Evolutionary conservation across 2,113 vertebrate species (phyloP).

Genomic region (Pomatorhinus ruficollis): DNA sequence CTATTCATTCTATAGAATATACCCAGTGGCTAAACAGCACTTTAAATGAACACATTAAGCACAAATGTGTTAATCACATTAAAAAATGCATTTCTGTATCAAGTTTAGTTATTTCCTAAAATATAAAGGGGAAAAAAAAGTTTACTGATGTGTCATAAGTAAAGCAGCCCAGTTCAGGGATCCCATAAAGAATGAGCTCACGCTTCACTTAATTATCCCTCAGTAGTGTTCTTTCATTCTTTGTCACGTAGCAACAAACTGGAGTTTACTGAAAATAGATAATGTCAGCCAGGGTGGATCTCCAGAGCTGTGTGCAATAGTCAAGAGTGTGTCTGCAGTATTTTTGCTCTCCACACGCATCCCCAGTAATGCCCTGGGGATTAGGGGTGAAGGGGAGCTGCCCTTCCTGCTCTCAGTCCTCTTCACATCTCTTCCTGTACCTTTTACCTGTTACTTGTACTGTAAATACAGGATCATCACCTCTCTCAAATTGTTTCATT

Average conservation of each 20-base stretch:
- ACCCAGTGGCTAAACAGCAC: not conserved
- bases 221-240: not conserved
- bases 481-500: not conserved
- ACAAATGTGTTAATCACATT: not conserved
- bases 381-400: not conserved
- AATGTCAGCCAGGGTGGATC: not conserved
- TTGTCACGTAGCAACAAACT: not conserved
- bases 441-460: no score
- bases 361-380: not conserved
- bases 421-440: not conserved
- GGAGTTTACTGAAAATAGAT: not conserved
- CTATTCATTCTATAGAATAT: not conserved
- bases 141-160: not conserved
- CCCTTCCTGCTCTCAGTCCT: not conserved
- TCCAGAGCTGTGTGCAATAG: not conserved
- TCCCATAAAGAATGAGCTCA: not conserved
- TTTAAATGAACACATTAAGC: not conserved
- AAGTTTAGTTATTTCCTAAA: not conserved
- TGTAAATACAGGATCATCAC: not conserved
- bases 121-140: not conserved
- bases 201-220: not conserved
- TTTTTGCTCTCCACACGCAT: fast-evolving
- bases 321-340: not conserved
- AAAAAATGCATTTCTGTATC: not conserved
- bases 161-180: not conserved